Conservation (phyloP, 2,888 invertebrate species). For the Tridacna gigas region DNA sequence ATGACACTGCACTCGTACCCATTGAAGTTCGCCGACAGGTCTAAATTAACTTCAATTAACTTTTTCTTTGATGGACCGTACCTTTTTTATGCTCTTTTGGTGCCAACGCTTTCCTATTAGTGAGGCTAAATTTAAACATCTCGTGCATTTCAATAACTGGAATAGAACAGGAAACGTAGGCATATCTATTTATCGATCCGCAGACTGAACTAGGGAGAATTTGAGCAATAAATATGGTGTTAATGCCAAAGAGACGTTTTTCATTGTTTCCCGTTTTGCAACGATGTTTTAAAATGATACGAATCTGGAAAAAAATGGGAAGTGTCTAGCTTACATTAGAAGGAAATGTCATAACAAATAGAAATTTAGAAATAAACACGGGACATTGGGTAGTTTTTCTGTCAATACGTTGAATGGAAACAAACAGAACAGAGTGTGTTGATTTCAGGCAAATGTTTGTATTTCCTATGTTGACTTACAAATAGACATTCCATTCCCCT, state of each 20-base stretch:
- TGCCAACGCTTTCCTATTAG: background rate
- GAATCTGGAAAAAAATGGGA: background rate
- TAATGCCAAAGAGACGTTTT: no score
- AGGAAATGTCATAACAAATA: background rate
- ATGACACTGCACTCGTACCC: conserved; percentile 17
- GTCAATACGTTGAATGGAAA: conserved; percentile 18
- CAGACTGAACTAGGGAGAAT: background rate
- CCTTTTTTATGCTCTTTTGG: background rate
- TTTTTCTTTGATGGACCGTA: conserved; percentile 5
- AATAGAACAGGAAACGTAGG: background rate
- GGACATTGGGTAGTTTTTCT: background rate
- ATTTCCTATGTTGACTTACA: conserved; percentile 5
- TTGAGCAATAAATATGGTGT: background rate
- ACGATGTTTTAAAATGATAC: no score
- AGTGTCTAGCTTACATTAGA: background rate
- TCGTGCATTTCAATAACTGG: background rate
- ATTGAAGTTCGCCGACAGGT: conserved; percentile 21
- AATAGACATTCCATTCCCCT: conserved; percentile 13
- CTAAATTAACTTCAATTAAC: conserved; percentile 19
- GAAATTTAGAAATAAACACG: background rate
- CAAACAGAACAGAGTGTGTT: conserved; percentile 21
- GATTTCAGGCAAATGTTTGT: conserved; percentile 25
- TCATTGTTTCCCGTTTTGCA: no score
- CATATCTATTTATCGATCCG: background rate
- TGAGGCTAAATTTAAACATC: background rate